Conservation (phyloP, 2,888 invertebrate species). For the Drosophila meridionalis region DNA sequence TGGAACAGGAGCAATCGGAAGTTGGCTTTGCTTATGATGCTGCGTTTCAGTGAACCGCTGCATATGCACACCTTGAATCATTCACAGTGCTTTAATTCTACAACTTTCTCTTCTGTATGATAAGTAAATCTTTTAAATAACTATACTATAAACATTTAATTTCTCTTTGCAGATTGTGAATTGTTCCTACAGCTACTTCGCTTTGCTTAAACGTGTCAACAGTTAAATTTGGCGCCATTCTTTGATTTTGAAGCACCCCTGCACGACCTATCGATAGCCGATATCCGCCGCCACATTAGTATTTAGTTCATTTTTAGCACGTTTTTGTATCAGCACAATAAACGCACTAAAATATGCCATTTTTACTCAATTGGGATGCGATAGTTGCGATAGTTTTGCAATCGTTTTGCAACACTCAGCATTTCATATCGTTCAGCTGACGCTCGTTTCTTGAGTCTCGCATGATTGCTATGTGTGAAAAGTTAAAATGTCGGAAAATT, state of each 20-base stretch:
- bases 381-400: constrained; percentile 1
- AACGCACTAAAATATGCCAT: constrained; percentile 10
- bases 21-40: constrained; percentile 44
- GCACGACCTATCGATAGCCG: constrained; percentile 22
- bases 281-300: neutral
- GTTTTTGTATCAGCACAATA: constrained; percentile 2
- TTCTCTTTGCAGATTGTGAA: constrained; percentile 74
- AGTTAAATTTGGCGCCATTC: constrained; percentile 44
- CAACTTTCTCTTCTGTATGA: constrained; percentile 79
- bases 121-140: fast-evolving
- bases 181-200: constrained; percentile 78
- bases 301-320: neutral
- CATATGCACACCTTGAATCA: constrained; percentile 69
- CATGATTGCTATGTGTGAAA: constrained; percentile 58
- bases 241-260: neutral
- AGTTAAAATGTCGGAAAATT: constrained; percentile 74
- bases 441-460: constrained; percentile 15
- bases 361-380: neutral
- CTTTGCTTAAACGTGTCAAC: constrained; percentile 75
- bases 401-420: constrained; percentile 25
- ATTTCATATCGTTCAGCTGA: constrained; percentile 57
- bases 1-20: constrained; percentile 57
- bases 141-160: neutral
- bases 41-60: constrained; percentile 35
- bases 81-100: constrained; percentile 69